These are phyloP conservation scores for Dasysyrphus albostriatus DNA, from an alignment of 2,888 invertebrate species.

Conservation along the genomic window DNA sequence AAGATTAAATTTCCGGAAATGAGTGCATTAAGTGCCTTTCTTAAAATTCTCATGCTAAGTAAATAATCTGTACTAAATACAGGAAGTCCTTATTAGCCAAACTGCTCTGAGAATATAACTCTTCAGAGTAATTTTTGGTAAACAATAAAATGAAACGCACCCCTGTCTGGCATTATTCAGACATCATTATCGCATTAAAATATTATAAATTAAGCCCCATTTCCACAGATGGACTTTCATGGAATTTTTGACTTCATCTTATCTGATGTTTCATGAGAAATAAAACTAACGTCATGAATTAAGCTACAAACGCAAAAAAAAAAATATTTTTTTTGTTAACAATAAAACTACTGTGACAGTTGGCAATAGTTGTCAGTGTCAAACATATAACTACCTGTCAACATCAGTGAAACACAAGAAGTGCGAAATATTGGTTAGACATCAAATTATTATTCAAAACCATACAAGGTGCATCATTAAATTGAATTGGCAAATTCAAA, in stretches of 20 bases:
- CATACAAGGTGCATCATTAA: conserved; percentile 15
- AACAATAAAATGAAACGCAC: conserved; percentile 22
- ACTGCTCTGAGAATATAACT: background rate
- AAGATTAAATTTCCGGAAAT: background rate
- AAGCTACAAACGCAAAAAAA: too few relatives aligned
- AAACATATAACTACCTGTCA: conserved; percentile 19
- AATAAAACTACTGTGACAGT: conserved; percentile 21
- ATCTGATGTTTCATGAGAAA: conserved; percentile 1
- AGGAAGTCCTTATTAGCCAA: conserved; percentile 26
- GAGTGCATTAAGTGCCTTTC: background rate
- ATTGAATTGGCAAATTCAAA: conserved; percentile 26
- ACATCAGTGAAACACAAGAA: conserved; percentile 41
- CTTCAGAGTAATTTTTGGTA: background rate
- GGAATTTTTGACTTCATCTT: conserved; percentile 33
- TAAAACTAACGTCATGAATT: conserved; percentile 2
- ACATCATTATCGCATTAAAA: conserved; percentile 33
- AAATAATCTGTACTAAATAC: conserved; percentile 14
- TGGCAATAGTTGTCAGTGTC: conserved; percentile 36
- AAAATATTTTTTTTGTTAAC: background rate
- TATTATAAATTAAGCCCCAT: conserved; percentile 25
- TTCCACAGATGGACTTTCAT: conserved; percentile 39
- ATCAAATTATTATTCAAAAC: conserved; percentile 39
- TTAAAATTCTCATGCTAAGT: background rate
- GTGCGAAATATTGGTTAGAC: conserved; percentile 52
- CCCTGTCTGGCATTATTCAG: background rate